Conservation (phyloP, 2,113 vertebrate genomes). For the Spermophilus dauricus region DNA sequence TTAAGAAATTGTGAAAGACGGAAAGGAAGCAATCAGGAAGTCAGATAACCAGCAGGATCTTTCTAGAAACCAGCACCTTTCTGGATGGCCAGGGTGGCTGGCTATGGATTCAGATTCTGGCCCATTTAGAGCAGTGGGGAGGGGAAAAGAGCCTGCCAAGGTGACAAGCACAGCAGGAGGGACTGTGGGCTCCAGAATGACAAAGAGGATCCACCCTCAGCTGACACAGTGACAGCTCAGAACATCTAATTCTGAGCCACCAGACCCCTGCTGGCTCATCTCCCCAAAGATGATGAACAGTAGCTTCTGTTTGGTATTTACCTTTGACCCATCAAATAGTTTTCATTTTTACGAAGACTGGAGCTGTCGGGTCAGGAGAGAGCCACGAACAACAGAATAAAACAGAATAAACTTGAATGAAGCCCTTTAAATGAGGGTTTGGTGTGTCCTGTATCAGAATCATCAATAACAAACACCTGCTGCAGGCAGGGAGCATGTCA, state of each 20-base stretch:
- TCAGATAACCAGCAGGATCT: background rate
- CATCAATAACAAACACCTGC: background rate
- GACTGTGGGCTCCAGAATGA: background rate
- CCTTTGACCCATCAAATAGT: background rate
- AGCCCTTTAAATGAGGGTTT: background rate
- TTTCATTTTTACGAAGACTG: background rate
- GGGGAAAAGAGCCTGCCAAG: background rate
- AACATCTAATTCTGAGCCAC: background rate
- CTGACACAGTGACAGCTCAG: too few relatives aligned
- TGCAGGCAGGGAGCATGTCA: background rate
- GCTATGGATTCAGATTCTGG: background rate
- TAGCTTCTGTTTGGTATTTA: background rate
- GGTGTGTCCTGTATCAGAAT: background rate
- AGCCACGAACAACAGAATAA: background rate
- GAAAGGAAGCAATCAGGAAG: background rate
- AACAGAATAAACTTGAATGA: background rate
- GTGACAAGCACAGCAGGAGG: background rate
- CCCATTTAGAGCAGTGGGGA: background rate
- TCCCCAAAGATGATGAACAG: background rate
- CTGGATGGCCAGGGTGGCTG: background rate
- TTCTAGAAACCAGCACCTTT: background rate
- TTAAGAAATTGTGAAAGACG: background rate
- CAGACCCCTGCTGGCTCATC: rapidly evolving
- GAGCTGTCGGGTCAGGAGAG: too few relatives aligned
- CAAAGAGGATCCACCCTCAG: too few relatives aligned